Evolutionary conservation across 2,797 vertebrate species (phyloP).

Genomic region (Dicrostonyx torquatus): DNA sequence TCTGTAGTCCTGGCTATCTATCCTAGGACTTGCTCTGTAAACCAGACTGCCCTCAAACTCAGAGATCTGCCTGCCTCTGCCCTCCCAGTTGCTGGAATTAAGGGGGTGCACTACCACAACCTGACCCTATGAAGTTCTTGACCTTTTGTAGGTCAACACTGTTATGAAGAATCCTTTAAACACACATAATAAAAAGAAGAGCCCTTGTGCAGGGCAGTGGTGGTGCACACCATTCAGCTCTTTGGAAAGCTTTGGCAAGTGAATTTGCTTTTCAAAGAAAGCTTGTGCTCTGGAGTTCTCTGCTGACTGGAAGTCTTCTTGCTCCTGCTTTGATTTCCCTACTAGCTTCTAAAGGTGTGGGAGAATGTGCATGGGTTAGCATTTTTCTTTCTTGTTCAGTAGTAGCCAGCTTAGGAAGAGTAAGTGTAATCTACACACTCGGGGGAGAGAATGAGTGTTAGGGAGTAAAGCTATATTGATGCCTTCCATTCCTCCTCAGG

Average conservation of each 20-base stretch:
- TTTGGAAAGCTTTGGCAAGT: neutral
- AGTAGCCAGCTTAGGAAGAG: neutral
- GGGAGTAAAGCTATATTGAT: neutral
- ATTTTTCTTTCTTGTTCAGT: neutral
- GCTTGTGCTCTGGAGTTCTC: neutral
- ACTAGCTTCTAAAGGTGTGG: neutral
- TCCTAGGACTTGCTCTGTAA: neutral
- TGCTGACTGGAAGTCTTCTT: neutral
- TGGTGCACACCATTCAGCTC: neutral
- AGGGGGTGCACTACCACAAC: neutral
- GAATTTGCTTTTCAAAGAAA: neutral
- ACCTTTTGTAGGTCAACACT: neutral
- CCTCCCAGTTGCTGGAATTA: neutral
- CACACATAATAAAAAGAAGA: neutral
- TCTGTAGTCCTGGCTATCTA: neutral
- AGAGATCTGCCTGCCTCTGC: neutral
- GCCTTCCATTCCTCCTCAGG: slow-evolving; percentile 82
- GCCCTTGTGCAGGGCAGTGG: too few relatives aligned
- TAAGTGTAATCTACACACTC: neutral
- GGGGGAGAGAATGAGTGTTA: neutral
- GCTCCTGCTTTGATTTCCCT: neutral
- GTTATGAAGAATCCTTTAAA: neutral
- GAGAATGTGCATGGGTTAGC: neutral
- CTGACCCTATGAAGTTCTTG: neutral
- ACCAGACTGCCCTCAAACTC: neutral